These are phyloP conservation scores for Hermatobates lingyangjiaoensis DNA, from an alignment of 1,140 invertebrate species.

Conservation along the genomic window DNA sequence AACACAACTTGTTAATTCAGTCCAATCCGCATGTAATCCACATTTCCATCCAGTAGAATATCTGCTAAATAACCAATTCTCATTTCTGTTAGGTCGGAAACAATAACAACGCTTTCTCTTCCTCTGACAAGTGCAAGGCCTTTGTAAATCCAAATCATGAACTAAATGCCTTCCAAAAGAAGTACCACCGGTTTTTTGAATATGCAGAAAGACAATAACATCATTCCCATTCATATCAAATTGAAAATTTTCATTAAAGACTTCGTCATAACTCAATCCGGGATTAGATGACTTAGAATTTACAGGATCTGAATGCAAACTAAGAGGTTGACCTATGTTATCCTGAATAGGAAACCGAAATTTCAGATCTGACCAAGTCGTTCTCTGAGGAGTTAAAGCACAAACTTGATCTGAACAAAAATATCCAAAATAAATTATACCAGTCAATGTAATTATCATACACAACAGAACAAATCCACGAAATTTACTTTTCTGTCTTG, in stretches of 20 bases:
- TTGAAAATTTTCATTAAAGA: conserved; percentile 64
- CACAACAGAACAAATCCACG: conserved; percentile 57
- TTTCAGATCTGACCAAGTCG: conserved; percentile 23
- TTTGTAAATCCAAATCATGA: conserved; percentile 73
- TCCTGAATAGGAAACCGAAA: conserved; percentile 25
- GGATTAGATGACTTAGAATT: conserved; percentile 27
- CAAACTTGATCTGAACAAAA: conserved; percentile 74
- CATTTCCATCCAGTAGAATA: conserved; percentile 99
- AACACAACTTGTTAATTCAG: conserved; percentile 79
- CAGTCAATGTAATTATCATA: conserved; percentile 52
- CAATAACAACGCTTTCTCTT: conserved; percentile 78
- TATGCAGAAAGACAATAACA: conserved; percentile 95
- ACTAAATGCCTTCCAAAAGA: conserved; percentile 88
- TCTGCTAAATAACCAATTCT: conserved; percentile 93
- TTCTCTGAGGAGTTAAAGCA: conserved; percentile 36
- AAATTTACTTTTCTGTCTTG: conserved; percentile 37
- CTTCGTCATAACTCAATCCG: conserved; percentile 48
- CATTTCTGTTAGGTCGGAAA: conserved; percentile 70
- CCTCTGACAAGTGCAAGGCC: conserved; percentile 71
- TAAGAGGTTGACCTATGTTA: conserved; percentile 33
- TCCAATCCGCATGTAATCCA: conserved; percentile 96
- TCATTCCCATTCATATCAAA: conserved; percentile 81
- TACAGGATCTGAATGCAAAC: conserved; percentile 25
- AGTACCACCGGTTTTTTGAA: conserved; percentile 89
- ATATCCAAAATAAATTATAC: conserved; percentile 70